These are phyloP conservation scores for Watsonalla cultraria DNA, from an alignment of 2,888 invertebrate species.

Conservation along the genomic window DNA sequence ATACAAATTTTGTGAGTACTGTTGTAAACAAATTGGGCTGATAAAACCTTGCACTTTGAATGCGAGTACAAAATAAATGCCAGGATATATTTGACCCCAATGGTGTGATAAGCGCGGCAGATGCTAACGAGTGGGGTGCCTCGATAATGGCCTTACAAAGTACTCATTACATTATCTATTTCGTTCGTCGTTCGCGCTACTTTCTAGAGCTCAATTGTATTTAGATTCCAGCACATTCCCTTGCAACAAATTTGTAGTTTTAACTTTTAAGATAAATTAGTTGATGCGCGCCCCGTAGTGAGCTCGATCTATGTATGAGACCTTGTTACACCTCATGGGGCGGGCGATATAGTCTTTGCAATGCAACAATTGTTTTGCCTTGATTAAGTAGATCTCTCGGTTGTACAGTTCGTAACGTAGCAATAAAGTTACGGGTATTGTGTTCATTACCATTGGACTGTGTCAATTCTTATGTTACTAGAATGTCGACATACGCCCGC, in stretches of 20 bases:
- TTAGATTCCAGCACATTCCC: conserved; percentile 42
- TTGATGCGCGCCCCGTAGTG: conserved; percentile 53
- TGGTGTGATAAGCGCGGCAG: conserved; percentile 29
- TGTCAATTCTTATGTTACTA: conserved; percentile 82
- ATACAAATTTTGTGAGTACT: no score
- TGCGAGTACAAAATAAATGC: neutral
- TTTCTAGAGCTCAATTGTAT: conserved; percentile 37
- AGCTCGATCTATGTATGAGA: conserved; percentile 69
- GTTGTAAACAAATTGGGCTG: no score
- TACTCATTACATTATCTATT: conserved; percentile 31
- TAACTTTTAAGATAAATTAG: conserved; percentile 31
- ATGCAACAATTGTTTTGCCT: conserved; percentile 59
- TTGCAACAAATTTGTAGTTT: conserved; percentile 37
- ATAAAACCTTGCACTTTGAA: no score
- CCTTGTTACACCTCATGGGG: conserved; percentile 67
- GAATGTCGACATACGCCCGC: conserved; percentile 81
- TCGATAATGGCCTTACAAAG: conserved; percentile 29
- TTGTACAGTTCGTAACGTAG: conserved; percentile 11
- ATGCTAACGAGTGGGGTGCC: conserved; percentile 13
- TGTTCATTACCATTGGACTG: conserved; percentile 77
- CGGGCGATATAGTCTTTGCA: conserved; percentile 35
- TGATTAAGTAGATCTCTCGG: conserved; percentile 16
- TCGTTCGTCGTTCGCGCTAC: conserved; percentile 21
- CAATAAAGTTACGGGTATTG: conserved; percentile 51
- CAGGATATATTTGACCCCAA: conserved; percentile 17